A percentile compares a stretch with the other conserved stretches of the same genome.
These are phyloP conservation scores for Leptopilina boulardi DNA, from an alignment of 1,140 invertebrate species.

Conservation along the genomic window DNA sequence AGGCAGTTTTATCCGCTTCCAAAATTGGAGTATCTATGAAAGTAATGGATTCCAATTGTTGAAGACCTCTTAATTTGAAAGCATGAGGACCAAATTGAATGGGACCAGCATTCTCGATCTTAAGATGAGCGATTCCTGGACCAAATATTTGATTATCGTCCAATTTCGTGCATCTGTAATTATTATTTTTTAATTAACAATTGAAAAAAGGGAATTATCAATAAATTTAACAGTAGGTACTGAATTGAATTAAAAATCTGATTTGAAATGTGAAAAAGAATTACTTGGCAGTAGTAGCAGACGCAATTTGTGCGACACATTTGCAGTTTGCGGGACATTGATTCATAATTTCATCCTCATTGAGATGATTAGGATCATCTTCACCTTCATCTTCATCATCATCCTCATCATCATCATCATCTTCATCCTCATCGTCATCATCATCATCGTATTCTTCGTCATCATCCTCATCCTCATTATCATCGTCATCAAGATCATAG, in stretches of 20 bases:
- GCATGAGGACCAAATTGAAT: conserved; percentile 65
- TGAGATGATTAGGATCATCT: conserved; percentile 55
- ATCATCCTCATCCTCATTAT: conserved; percentile 61
- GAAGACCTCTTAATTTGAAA: conserved; percentile 63
- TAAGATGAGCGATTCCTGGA: conserved; percentile 63
- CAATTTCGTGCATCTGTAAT: conserved; percentile 67
- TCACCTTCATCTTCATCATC: conserved; percentile 62
- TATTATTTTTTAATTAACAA: background rate
- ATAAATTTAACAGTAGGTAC: too few relatives aligned
- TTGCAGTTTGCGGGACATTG: conserved; percentile 67
- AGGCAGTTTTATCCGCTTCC: conserved; percentile 76
- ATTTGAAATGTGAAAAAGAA: conserved; percentile 38
- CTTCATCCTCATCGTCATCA: conserved; percentile 64
- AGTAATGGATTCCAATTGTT: conserved; percentile 69
- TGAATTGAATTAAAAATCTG: too few relatives aligned
- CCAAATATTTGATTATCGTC: conserved; percentile 66
- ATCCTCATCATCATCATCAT: conserved; percentile 59
- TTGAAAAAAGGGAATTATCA: too few relatives aligned
- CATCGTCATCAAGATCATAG: conserved; percentile 58
- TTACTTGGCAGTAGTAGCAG: conserved; percentile 73
- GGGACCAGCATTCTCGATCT: conserved; percentile 64
- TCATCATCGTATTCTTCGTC: conserved; percentile 61
- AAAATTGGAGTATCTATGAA: conserved; percentile 69
- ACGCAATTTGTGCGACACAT: conserved; percentile 71
- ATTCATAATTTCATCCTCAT: conserved; percentile 64